Percentiles rank a stretch among this genome's conserved stretches.
Conservation (phyloP, 2,113 vertebrate genomes). For the Callospermophilus lateralis region DNA sequence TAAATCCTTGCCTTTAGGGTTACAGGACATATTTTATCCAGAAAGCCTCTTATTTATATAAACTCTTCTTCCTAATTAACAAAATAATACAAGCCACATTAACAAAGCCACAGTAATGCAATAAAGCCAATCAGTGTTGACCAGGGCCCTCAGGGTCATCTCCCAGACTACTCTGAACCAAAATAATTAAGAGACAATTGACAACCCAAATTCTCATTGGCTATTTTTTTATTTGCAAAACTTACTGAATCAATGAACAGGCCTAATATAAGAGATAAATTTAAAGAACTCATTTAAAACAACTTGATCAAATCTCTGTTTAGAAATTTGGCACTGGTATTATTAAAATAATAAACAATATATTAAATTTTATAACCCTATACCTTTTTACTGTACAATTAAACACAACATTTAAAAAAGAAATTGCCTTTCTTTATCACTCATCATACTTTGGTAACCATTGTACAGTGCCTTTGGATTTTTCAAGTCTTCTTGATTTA, state of each 20-base stretch:
- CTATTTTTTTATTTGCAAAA: constrained; percentile 77
- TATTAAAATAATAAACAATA: constrained; percentile 67
- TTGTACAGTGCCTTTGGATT: constrained; percentile 22
- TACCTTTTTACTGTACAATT: constrained; percentile 47
- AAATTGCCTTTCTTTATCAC: constrained; percentile 5
- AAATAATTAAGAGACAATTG: constrained; percentile 81
- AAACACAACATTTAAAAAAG: constrained; percentile 36
- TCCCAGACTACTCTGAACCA: constrained; percentile 83
- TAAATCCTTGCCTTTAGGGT: constrained; percentile 62
- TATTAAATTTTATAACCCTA: constrained; percentile 40
- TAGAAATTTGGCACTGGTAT: constrained; percentile 62
- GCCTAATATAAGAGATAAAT: constrained; percentile 70
- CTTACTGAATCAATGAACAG: constrained; percentile 81
- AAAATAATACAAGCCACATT: constrained; percentile 78
- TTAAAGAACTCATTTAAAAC: constrained; percentile 64
- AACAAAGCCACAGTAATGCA: constrained; percentile 76
- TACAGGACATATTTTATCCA: constrained; percentile 73
- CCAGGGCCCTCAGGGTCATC: constrained; percentile 79
- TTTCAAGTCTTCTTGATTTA: background rate
- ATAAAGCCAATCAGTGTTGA: constrained; percentile 80
- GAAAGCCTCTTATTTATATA: constrained; percentile 76
- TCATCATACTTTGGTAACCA: constrained; percentile 17
- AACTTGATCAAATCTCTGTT: constrained; percentile 67
- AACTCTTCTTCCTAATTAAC: constrained; percentile 81
- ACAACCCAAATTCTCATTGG: constrained; percentile 80